phyloP scores from a whole-genome alignment of 1,140 invertebrate species.

The Apis mellifera region Amel_HAv3.1 CM009931.2:16812501-16813000 shows the following conservation, averaged over 20 bases:
- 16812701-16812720: slow-evolving; percentile 70
- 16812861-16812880: slow-evolving; percentile 25
- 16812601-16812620: slow-evolving; percentile 37
- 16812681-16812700: slow-evolving; percentile 54
- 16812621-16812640: slow-evolving; percentile 1
- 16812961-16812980: not conserved
- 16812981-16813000: not conserved
- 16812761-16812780: slow-evolving; percentile 72
- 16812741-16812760: slow-evolving; percentile 53
- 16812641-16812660: not conserved
- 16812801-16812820: slow-evolving; percentile 10
- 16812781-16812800: slow-evolving; percentile 70
- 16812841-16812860: slow-evolving; percentile 14
- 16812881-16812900: not conserved
- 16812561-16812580: not conserved
- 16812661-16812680: slow-evolving; percentile 45
- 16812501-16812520: not conserved
- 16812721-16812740: slow-evolving; percentile 64
- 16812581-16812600: not conserved
- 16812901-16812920: too few relatives aligned
- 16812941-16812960: not conserved
- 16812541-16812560: slow-evolving; percentile 7
- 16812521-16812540: too few relatives aligned
- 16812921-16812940: too few relatives aligned
- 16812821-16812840: slow-evolving; percentile 27